These are phyloP conservation scores for Enteromius anoplus DNA, from an alignment of 2,797 vertebrate genomes.

Conservation along the genomic window DNA sequence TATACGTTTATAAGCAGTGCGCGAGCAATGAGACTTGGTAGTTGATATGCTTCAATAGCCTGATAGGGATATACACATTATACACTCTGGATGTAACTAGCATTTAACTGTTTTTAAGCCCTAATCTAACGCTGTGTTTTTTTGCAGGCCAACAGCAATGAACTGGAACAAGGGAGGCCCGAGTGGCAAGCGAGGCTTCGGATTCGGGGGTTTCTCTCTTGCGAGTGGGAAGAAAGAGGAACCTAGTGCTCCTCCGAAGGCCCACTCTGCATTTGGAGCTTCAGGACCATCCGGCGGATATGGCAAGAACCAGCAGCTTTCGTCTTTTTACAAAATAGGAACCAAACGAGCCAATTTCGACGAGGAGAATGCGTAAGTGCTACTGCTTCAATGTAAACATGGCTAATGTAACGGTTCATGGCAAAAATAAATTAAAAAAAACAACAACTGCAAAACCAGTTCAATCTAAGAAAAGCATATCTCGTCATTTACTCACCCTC, in stretches of 20 bases:
- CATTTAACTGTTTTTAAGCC: not conserved
- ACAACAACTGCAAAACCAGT: not conserved
- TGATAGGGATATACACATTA: not conserved
- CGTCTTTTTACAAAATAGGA: conserved; percentile 98
- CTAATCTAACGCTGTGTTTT: not conserved
- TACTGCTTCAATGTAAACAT: not conserved
- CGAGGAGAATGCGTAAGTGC: conserved; percentile 97
- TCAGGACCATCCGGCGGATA: conserved; percentile 81
- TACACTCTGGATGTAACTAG: not conserved
- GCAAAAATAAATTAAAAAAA: not conserved
- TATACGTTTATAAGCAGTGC: not conserved
- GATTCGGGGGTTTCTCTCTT: conserved; percentile 96
- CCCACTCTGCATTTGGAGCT: conserved; percentile 85
- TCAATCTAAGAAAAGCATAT: not conserved
- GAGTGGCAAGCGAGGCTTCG: conserved; percentile 93
- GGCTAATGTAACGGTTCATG: not conserved
- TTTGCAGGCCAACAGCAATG: conserved; percentile 75
- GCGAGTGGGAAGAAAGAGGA: conserved; percentile 91
- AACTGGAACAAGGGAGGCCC: conserved; percentile 98
- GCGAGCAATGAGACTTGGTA: not conserved
- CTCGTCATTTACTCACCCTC: not conserved
- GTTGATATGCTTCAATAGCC: not conserved
- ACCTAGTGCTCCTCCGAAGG: conserved; percentile 78
- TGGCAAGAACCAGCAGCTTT: conserved; percentile 89
- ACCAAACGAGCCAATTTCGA: conserved; percentile 96